phyloP scores from a whole-genome alignment of 2,888 invertebrate species.

The Druceiella hillmani region DNA sequence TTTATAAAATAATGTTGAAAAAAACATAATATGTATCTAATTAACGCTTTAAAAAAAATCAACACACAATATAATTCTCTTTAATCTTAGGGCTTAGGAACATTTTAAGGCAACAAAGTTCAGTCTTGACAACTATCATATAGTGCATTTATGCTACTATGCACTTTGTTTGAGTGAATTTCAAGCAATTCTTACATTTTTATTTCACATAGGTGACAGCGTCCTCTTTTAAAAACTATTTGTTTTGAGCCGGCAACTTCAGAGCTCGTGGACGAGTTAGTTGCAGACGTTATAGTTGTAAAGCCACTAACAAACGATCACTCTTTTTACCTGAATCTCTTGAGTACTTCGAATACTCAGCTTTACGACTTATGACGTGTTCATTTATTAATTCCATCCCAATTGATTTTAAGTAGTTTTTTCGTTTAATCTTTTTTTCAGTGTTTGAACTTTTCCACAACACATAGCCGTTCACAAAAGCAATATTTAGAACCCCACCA shows the following conservation, averaged over 20 bases:
- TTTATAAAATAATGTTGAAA: no score
- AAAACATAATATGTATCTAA: no score
- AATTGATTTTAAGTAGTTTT: not conserved
- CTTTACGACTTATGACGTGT: not conserved
- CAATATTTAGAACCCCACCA: not conserved
- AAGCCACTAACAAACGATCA: not conserved
- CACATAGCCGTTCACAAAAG: not conserved
- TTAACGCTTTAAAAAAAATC: no score
- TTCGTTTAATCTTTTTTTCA: not conserved
- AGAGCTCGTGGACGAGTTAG: not conserved
- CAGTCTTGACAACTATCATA: constrained; percentile 1
- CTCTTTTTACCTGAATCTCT: not conserved
- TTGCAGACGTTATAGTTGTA: not conserved
- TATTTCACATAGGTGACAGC: no score
- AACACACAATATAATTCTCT: no score
- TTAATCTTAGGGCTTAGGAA: no score
- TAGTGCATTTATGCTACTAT: not conserved
- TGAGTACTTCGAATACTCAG: not conserved
- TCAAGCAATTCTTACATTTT: no score
- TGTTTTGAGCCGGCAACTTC: not conserved
- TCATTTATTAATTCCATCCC: not conserved
- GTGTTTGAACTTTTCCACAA: constrained; percentile 1
- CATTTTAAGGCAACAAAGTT: no score
- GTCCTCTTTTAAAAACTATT: no score
- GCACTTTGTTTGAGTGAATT: not conserved